Evolutionary conservation across 2,113 vertebrate genomes (phyloP).

Genomic region (Zosterops borbonicus): DNA sequence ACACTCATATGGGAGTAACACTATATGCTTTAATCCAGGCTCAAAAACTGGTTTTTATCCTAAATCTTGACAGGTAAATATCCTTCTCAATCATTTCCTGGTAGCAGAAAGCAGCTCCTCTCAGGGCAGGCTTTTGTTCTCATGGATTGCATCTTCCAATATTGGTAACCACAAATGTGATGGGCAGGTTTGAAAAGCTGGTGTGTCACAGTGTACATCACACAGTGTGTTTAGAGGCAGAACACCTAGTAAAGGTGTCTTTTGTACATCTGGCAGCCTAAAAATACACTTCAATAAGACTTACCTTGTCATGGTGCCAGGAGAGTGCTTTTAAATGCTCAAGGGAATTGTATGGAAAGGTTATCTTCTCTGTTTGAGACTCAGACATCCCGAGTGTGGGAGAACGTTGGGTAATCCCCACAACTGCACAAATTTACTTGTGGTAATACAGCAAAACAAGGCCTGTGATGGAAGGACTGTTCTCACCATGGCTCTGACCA

Average conservation of each 20-base stretch:
- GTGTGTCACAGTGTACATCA: not conserved
- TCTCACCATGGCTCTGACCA: not conserved
- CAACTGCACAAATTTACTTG: not conserved
- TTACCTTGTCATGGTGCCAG: not conserved
- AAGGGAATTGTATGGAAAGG: not conserved
- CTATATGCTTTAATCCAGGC: not conserved
- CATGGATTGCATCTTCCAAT: not conserved
- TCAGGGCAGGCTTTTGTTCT: not conserved
- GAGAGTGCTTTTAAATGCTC: not conserved
- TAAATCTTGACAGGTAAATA: not conserved
- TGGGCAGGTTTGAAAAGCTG: not conserved
- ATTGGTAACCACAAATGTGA: not conserved
- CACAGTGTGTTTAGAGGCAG: not conserved
- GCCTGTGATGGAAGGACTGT: not conserved
- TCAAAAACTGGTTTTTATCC: not conserved
- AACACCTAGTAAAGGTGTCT: not conserved
- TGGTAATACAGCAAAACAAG: not conserved
- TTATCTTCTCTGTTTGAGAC: not conserved
- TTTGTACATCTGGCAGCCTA: not conserved
- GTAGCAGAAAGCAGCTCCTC: not conserved
- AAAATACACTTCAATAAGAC: not conserved
- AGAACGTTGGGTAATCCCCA: not conserved
- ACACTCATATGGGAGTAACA: not conserved
- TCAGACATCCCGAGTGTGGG: not conserved
- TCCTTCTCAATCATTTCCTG: not conserved